A percentile compares a stretch with the other conserved stretches of the same genome.
Evolutionary conservation across 2,888 invertebrate species (phyloP).

Genomic region (Rotaria macrura): DNA sequence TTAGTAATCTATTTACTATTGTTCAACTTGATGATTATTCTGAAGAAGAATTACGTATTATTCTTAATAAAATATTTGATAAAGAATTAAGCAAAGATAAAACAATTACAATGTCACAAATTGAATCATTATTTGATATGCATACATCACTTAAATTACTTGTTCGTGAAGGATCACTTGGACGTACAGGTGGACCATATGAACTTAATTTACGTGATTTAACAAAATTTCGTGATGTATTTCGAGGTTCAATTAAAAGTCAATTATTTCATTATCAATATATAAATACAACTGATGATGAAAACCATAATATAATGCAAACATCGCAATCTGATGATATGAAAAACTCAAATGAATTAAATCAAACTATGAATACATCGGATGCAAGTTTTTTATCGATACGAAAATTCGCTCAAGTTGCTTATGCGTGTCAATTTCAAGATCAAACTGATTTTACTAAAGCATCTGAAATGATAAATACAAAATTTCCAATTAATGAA

Average conservation of each 20-base stretch:
- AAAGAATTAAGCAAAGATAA: background rate
- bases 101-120: background rate
- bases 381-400: background rate
- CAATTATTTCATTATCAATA: background rate
- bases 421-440: background rate
- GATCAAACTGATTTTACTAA: background rate
- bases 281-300: background rate
- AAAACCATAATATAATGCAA: background rate
- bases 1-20: background rate
- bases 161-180: background rate
- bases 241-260: background rate
- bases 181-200: background rate
- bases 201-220: background rate
- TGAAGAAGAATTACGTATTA: background rate
- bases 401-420: background rate
- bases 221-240: background rate
- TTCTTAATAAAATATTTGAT: background rate
- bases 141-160: background rate
- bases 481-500: background rate
- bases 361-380: background rate
- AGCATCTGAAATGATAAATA: background rate
- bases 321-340: no score
- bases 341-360: background rate
- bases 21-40: background rate
- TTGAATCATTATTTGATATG: background rate